Evolutionary conservation across 2,797 vertebrate species (phyloP).

Genomic region (Gastrophryne carolinensis): DNA sequence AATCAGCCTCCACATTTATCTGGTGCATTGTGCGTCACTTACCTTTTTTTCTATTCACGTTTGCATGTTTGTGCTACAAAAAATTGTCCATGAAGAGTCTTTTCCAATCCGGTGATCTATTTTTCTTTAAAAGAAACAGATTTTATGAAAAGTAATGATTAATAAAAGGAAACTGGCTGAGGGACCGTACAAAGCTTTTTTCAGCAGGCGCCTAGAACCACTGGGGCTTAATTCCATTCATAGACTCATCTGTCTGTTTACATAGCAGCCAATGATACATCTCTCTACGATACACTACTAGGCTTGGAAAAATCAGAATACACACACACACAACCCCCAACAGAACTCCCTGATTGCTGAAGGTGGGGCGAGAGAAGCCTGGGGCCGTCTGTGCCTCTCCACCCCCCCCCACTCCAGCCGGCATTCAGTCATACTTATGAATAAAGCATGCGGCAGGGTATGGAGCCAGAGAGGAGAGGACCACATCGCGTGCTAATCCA

Average conservation of each 20-base stretch:
- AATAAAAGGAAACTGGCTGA: no score
- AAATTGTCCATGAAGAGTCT: no score
- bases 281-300: conserved; percentile 76
- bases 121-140: no score
- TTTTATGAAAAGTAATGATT: no score
- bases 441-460: conserved; percentile 78
- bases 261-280: conserved; percentile 77
- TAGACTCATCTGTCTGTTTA: conserved; percentile 86
- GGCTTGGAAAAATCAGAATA: conserved; percentile 75
- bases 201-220: conserved; percentile 62
- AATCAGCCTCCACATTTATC: no score
- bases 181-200: no score
- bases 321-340: conserved; percentile 71
- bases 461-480: conserved; percentile 68
- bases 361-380: conserved; percentile 41
- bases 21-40: no score
- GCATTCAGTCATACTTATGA: conserved; percentile 77
- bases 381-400: conserved; percentile 66
- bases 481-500: conserved; percentile 89
- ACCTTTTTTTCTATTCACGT: no score
- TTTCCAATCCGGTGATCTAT: no score
- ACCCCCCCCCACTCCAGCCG: conserved; percentile 53
- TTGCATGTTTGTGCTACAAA: no score
- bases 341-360: conserved; percentile 70
- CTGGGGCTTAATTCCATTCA: conserved; percentile 80